A percentile compares a stretch with the other conserved stretches of the same genome.
These are phyloP conservation scores for Eurois occulta DNA, from an alignment of 2,888 invertebrate species.

Conservation along the genomic window DNA sequence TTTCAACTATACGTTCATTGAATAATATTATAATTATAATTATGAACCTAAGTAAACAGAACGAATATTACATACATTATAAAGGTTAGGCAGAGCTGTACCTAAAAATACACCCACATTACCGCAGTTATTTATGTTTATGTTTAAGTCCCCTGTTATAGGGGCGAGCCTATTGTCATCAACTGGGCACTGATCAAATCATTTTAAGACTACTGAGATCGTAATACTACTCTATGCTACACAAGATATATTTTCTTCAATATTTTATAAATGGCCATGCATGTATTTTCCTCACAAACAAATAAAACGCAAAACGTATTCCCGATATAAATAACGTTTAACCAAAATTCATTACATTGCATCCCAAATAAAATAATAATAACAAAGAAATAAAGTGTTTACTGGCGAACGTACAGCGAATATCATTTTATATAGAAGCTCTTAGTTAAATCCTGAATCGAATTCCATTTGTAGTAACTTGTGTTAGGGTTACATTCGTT, in stretches of 20 bases:
- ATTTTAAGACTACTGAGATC: not conserved
- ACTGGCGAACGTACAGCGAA: slow-evolving; percentile 55
- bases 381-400: slow-evolving; percentile 60
- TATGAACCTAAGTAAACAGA: not conserved
- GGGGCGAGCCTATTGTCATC: too few relatives aligned
- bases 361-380: slow-evolving; percentile 50
- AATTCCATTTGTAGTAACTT: slow-evolving; percentile 87
- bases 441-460: slow-evolving; percentile 87
- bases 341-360: slow-evolving; percentile 41
- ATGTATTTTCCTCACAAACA: not conserved
- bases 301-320: not conserved
- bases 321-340: slow-evolving; percentile 11
- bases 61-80: not conserved
- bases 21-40: not conserved
- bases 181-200: too few relatives aligned
- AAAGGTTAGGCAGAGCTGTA: too few relatives aligned
- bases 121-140: too few relatives aligned
- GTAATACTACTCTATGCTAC: not conserved
- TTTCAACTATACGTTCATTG: slow-evolving; percentile 38
- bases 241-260: slow-evolving; percentile 1
- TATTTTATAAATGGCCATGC: not conserved
- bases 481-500: slow-evolving; percentile 85
- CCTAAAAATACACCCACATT: too few relatives aligned
- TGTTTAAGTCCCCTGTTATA: too few relatives aligned
- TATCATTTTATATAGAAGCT: slow-evolving; percentile 77